A percentile compares a stretch with the other conserved stretches of the same genome.
Conservation (phyloP, 2,888 invertebrate species). For the Trachelus troglodyta region DNA sequence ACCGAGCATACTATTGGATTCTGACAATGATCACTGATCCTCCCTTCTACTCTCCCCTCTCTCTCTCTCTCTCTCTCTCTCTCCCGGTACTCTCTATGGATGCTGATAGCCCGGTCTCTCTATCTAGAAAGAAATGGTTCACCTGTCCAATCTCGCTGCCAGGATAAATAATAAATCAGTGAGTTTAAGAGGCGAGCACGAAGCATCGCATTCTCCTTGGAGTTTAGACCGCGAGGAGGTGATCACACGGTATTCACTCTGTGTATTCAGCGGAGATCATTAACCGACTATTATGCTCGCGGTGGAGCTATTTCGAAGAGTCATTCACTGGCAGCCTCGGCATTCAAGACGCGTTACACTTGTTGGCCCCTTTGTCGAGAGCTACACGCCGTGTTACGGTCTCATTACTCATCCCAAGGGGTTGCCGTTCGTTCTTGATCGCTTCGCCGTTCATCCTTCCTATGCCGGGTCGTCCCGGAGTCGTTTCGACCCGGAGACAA, state of each 20-base stretch:
- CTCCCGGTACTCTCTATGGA: neutral
- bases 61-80: too few species aligned
- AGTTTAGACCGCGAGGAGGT: constrained; percentile 14
- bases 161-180: constrained; percentile 48
- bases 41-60: too few species aligned
- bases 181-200: constrained; percentile 34
- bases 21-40: too few species aligned
- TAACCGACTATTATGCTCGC: constrained; percentile 44
- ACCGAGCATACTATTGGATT: too few species aligned
- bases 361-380: constrained; percentile 40
- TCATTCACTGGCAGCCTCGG: constrained; percentile 32
- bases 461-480: too few species aligned
- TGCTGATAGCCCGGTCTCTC: constrained; percentile 15
- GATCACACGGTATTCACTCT: constrained; percentile 32
- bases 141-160: constrained; percentile 44
- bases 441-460: too few species aligned
- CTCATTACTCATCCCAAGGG: constrained; percentile 40
- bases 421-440: constrained; percentile 16
- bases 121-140: constrained; percentile 33
- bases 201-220: neutral
- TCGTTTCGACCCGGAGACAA: too few species aligned
- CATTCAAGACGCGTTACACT: constrained; percentile 45
- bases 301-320: constrained; percentile 30
- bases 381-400: constrained; percentile 33
- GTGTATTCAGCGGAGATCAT: constrained; percentile 49